Base-by-base conservation (phyloP, 2,797 vertebrate genomes). In the Hoplostethus atlanticus region DNA sequence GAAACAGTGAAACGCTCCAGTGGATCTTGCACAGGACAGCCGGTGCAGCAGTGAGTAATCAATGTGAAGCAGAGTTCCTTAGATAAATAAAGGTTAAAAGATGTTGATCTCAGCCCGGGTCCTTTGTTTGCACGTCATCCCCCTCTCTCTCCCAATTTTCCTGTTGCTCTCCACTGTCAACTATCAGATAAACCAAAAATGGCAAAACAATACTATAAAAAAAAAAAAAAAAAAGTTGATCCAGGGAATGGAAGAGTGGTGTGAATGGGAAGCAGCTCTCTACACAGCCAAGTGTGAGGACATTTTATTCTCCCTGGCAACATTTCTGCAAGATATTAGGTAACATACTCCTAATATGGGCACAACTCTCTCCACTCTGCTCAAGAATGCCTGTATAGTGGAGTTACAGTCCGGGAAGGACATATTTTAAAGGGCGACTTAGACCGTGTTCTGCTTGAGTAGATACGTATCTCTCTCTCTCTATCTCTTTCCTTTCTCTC, bases 311-410 rank as follows among this genome's bases (percentile, higher is more conserved):
- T 76, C 67, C 10, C 28, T 25, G 2, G 36, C 60, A 2, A 13
- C 2, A 61, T 69, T 78, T 80, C 55, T 77, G 58, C 80, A 28
- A 28, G 28, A 28, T 28, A 28, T 28, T 70, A 83, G 66, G 82
- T 87, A 87, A 60, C 76, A 15, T 74, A 74, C 66, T 89, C 92
- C 93, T 92, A 91, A 91, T 92, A 92, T 88, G 92, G 92, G 57
- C 79, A 85, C 68, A 87, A 87, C 70, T 83, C 75, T 71, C 73
- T 84, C 71, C 71, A 84, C 64, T 76, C 66, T 55, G 73, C 76
- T 80, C 68, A 90, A 88, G 83, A 92, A 90, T 87, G 84, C 71
- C 71, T 80, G 61, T 55, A 63, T 60, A 58, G 47, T 79, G 73
- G 62, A 82, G 81, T 74, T 62, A 15, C 48, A 57, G 51, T 63